Conservation (phyloP, 2,797 vertebrate species). For the Diceros bicornis region DNA sequence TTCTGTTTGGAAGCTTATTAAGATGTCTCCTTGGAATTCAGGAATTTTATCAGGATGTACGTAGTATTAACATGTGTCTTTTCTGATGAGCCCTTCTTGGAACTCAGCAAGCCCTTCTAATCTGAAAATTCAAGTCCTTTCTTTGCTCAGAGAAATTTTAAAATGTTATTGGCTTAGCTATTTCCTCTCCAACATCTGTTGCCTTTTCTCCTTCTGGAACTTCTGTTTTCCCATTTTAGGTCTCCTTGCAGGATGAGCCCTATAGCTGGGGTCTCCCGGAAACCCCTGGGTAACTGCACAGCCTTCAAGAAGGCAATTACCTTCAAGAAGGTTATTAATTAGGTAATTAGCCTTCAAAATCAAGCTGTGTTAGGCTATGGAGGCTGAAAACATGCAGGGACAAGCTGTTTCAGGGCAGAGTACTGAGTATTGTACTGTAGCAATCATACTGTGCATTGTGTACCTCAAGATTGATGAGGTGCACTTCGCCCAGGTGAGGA, state of each 20-base stretch:
- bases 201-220: not conserved
- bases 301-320: not conserved
- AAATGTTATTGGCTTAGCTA: not conserved
- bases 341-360: not conserved
- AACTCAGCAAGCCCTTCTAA: not conserved
- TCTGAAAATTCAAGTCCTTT: not conserved
- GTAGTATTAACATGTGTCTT: not conserved
- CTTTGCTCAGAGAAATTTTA: not conserved
- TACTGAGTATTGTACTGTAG: not conserved
- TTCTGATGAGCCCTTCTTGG: not conserved
- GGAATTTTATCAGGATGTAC: not conserved
- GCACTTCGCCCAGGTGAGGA: not conserved
- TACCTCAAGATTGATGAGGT: not conserved
- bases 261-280: not conserved
- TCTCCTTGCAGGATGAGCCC: not conserved
- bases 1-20: not conserved
- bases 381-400: not conserved
- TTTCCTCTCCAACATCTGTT: not conserved
- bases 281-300: not conserved
- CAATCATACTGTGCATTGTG: not conserved
- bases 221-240: not conserved
- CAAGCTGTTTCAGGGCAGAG: not conserved
- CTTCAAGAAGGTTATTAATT: not conserved
- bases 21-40: not conserved
- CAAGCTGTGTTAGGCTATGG: not conserved